Percentiles rank a stretch among this genome's conserved stretches.
These are phyloP conservation scores for Rhipidura dahli DNA, from an alignment of 2,113 vertebrate genomes.

Conservation along the genomic window DNA sequence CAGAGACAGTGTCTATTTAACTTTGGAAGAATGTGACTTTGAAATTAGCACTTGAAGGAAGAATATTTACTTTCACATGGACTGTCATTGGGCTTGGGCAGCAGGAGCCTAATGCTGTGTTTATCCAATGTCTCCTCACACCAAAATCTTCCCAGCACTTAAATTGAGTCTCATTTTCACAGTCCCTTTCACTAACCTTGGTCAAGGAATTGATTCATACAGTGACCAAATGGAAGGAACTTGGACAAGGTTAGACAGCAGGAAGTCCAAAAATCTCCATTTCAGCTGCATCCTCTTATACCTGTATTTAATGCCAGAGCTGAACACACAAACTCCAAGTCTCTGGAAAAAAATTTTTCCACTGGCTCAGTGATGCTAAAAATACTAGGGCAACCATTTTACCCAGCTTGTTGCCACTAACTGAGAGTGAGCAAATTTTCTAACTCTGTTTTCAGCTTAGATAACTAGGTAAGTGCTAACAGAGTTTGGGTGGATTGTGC, in stretches of 20 bases:
- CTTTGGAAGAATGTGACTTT: neutral
- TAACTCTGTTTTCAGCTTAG: neutral
- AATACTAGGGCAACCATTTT: neutral
- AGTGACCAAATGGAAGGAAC: neutral
- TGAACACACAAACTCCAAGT: neutral
- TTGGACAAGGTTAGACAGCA: neutral
- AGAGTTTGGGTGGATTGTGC: neutral
- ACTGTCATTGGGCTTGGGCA: neutral
- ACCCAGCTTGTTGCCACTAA: neutral
- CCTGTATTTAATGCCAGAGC: accelerated
- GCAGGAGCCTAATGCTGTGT: accelerated
- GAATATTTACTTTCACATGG: neutral
- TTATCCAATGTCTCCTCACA: neutral
- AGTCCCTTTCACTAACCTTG: neutral
- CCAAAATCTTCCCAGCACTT: neutral
- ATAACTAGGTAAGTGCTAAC: neutral
- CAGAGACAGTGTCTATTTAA: neutral
- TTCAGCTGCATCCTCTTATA: neutral
- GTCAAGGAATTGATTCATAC: neutral
- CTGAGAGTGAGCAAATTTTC: neutral
- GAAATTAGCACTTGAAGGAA: neutral
- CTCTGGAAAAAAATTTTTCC: neutral
- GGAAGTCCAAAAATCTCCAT: neutral
- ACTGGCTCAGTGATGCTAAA: neutral
- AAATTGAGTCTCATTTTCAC: neutral